Evolutionary conservation across 1,140 invertebrate genomes (phyloP).

Genomic region (Sycobia sp.): DNA sequence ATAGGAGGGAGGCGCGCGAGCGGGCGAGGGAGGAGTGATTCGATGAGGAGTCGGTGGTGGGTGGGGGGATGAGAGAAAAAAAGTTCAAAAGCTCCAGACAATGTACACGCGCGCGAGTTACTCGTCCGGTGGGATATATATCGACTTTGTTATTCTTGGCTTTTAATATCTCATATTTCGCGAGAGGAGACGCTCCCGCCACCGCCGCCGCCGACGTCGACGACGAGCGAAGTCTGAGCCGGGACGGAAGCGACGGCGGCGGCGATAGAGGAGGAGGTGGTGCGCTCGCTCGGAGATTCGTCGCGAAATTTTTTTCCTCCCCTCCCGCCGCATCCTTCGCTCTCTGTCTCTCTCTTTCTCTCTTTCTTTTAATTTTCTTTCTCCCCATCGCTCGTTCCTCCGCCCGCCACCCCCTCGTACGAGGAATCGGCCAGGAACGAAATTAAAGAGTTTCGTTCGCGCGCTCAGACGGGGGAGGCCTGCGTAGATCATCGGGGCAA

Average conservation of each 20-base stretch:
- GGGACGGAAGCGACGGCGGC: no score
- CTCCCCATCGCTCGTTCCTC: not conserved
- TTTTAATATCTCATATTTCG: slow-evolving; percentile 38
- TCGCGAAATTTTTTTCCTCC: slow-evolving; percentile 22
- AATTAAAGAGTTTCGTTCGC: slow-evolving; percentile 25
- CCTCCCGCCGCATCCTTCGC: no score
- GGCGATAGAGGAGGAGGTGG: not conserved
- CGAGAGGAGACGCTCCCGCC: slow-evolving; percentile 17
- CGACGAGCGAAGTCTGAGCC: not conserved
- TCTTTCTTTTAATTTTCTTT: slow-evolving; percentile 8
- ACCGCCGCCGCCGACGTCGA: not conserved
- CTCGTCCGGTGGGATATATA: slow-evolving; percentile 17
- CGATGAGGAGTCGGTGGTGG: no score
- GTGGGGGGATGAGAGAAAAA: slow-evolving; percentile 20
- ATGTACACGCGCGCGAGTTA: slow-evolving; percentile 29
- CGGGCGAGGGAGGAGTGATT: not conserved
- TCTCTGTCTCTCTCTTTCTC: not conserved
- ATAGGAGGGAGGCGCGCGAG: not conserved
- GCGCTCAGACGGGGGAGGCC: slow-evolving; percentile 4
- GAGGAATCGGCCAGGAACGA: slow-evolving; percentile 26
- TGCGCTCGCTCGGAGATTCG: not conserved
- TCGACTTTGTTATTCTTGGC: slow-evolving; percentile 36
- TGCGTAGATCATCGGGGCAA: slow-evolving; percentile 42
- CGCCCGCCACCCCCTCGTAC: not conserved
- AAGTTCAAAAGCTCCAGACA: slow-evolving; percentile 26